A percentile compares a stretch with the other conserved stretches of the same genome.
phyloP scores from a whole-genome alignment of 2,797 vertebrate species.

The Peromyscus eremicus region DNA sequence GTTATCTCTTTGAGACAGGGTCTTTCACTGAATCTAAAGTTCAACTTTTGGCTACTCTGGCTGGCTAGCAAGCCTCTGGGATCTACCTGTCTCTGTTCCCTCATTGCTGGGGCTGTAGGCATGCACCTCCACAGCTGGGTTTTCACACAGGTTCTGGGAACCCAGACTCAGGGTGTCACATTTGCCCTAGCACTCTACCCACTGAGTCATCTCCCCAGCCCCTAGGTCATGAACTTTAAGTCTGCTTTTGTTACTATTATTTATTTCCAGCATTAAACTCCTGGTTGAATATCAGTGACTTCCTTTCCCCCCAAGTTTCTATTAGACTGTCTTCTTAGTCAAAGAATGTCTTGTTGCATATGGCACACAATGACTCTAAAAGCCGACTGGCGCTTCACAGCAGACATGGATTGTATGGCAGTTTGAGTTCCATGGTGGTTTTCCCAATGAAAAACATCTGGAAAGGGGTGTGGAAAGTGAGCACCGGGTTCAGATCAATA shows the following conservation, averaged over 20 bases:
- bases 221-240: background rate
- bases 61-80: no score
- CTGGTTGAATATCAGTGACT: constrained; percentile 52
- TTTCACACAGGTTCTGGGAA: background rate
- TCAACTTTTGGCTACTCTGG: background rate
- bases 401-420: background rate
- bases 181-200: background rate
- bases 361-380: constrained; percentile 16
- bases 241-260: constrained; percentile 52
- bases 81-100: background rate
- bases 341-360: background rate
- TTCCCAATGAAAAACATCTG: constrained; percentile 13
- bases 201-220: background rate
- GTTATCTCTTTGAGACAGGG: background rate
- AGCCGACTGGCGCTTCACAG: background rate
- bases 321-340: background rate
- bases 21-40: background rate
- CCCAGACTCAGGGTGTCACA: background rate
- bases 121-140: background rate
- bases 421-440: background rate
- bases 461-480: constrained; percentile 5
- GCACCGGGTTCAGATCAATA: constrained; percentile 36
- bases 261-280: constrained; percentile 77
- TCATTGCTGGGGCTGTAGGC: background rate
- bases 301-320: background rate